Conservation (phyloP, 2,888 invertebrate species). For the Axea sp. region DNA sequence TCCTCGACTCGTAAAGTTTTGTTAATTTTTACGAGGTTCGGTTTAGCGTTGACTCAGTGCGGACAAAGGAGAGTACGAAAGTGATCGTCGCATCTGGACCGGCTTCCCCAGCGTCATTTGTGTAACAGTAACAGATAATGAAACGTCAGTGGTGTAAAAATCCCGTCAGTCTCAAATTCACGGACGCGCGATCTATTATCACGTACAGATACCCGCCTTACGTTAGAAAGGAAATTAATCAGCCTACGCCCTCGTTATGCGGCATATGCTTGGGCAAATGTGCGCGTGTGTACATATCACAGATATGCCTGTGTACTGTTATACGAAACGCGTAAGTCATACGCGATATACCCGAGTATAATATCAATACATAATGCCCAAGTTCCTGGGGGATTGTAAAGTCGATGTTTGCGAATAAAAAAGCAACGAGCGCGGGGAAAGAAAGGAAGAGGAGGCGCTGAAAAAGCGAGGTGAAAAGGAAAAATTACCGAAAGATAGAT, state of each 20-base stretch:
- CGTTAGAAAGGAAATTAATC: slow-evolving; percentile 56
- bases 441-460: slow-evolving; percentile 26
- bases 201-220: slow-evolving; percentile 39
- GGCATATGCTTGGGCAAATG: slow-evolving; percentile 17
- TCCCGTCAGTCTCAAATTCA: slow-evolving; percentile 29
- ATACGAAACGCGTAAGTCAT: slow-evolving; percentile 50
- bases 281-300: not conserved
- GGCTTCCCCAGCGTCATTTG: slow-evolving; percentile 19
- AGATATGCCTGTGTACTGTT: too few relatives aligned
- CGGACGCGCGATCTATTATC: slow-evolving; percentile 49
- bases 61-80: slow-evolving; percentile 1
- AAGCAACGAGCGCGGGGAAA: not conserved
- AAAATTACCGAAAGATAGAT: slow-evolving; percentile 59
- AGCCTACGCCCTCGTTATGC: slow-evolving; percentile 44
- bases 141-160: slow-evolving; percentile 39
- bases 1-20: slow-evolving; percentile 22
- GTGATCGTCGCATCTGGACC: slow-evolving; percentile 24
- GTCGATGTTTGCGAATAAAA: slow-evolving; percentile 37
- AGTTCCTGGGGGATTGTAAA: slow-evolving; percentile 28
- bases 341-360: slow-evolving; percentile 38
- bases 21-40: slow-evolving; percentile 28
- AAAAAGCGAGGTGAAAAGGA: slow-evolving; percentile 45
- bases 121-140: slow-evolving; percentile 38
- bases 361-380: slow-evolving; percentile 44
- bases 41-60: slow-evolving; percentile 4